Percentiles rank a stretch among this genome's conserved stretches.
These are phyloP conservation scores for Sebastes ruberrimus DNA, from an alignment of 2,797 vertebrate species.

Conservation along the genomic window DNA sequence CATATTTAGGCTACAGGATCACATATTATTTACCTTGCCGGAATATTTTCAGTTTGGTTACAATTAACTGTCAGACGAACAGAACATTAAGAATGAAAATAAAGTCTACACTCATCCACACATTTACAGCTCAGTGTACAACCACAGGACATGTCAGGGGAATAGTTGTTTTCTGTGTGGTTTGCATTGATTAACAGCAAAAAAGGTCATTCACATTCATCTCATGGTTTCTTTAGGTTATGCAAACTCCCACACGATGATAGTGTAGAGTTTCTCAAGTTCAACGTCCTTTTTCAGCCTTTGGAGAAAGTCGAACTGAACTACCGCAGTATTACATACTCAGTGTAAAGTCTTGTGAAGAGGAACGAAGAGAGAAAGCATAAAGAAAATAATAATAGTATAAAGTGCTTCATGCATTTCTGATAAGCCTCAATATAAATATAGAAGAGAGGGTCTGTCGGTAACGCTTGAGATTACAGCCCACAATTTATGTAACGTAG, in stretches of 20 bases:
- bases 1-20: slow-evolving; percentile 48
- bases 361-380: not conserved
- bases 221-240: slow-evolving; percentile 38
- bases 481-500: not conserved
- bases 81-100: slow-evolving; percentile 30
- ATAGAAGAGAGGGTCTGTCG: not conserved
- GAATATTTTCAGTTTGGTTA: slow-evolving; percentile 44
- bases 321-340: not conserved
- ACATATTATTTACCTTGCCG: slow-evolving; percentile 21
- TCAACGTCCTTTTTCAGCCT: slow-evolving; percentile 25
- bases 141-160: slow-evolving; percentile 29
- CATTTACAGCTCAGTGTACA: slow-evolving; percentile 16
- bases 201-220: slow-evolving; percentile 33
- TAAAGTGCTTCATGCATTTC: slow-evolving; percentile 44
- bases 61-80: slow-evolving; percentile 41
- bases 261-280: not conserved
- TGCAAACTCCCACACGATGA: slow-evolving; percentile 33
- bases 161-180: slow-evolving; percentile 23
- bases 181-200: slow-evolving; percentile 7
- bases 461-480: not conserved
- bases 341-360: not conserved
- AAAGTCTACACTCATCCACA: slow-evolving; percentile 20
- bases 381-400: slow-evolving; percentile 9
- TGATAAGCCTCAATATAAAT: slow-evolving; percentile 1
- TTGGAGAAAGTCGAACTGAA: not conserved